Conservation (phyloP, 1,140 invertebrate genomes). For the Papilio polyxenes region DNA sequence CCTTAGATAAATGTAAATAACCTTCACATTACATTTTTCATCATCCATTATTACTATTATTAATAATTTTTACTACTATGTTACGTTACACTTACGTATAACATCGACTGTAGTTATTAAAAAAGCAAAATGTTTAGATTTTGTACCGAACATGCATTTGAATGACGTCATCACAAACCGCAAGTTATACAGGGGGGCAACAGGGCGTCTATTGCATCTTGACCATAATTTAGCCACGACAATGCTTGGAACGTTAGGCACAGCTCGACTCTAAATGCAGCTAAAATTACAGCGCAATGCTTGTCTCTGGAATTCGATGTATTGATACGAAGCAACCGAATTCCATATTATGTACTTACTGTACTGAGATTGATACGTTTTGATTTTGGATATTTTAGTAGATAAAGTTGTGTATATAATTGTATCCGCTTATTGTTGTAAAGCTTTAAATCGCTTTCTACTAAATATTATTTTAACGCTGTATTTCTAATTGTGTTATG, state of each 20-base stretch:
- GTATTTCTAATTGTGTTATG: too few species aligned
- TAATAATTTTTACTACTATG: too few species aligned
- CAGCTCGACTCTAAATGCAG: conserved; percentile 48
- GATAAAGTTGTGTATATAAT: background rate
- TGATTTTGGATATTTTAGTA: background rate
- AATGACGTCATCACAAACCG: background rate
- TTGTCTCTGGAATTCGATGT: conserved; percentile 11
- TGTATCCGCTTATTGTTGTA: too few species aligned
- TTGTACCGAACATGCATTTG: background rate
- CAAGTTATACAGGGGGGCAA: background rate
- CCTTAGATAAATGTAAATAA: too few species aligned
- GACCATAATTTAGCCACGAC: conserved; percentile 36
- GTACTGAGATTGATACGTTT: background rate
- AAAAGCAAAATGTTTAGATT: background rate
- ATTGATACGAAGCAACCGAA: background rate
- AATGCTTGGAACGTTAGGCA: conserved; percentile 47
- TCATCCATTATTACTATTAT: too few species aligned
- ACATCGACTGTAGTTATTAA: too few species aligned
- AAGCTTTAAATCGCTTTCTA: background rate
- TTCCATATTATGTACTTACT: background rate
- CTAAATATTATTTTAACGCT: too few species aligned
- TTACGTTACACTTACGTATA: too few species aligned
- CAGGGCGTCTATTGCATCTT: conserved; percentile 16
- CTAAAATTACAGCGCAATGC: background rate
- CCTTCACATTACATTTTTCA: too few species aligned